Evolutionary conservation across 2,888 invertebrate genomes (phyloP), one percentile per base, ranked within the genome.

Genomic region (Globia sparganii): DNA sequence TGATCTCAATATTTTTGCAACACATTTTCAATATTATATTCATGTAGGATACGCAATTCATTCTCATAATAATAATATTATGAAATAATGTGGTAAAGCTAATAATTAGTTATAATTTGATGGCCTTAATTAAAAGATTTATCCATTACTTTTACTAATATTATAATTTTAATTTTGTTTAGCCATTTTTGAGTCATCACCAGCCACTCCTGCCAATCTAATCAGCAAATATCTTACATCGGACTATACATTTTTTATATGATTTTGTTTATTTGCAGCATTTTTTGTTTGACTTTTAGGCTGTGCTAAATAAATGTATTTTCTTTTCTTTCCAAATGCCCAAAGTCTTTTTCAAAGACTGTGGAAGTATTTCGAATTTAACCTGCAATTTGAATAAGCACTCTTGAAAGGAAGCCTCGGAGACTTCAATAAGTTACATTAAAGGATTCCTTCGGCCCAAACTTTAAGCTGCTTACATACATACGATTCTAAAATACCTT

Each of bases 11-110:
- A 58, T 61, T 74, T 74, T 75, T 21, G 61, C 59, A 58, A 66
- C 62, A 69, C n/a, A 64, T 78, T 78, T 69, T 84, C 43, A n/a
- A 46, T 72, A 53, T 80, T 67, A 56, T 56, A 69, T 18, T 68
- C 59, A 49, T 56, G 31, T 18, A 34, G 8, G 6, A 69, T 53
- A 58, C 25, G 58, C 13, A 25, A 46, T 25, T 49, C 3, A 66
- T 67, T 66, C 21, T 67, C 43, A 70, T 70, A 13, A 66, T 31
- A 61, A 70, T 70, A 13, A 66, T 31, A 61, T 40, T 58, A 56
- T 59, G 34, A 59, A 59, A 37, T 72, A 61, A 37, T 13, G 9
- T 4, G 59, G 56, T 58, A 43, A 59, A 49, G 1, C 28, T 46
- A 6, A 25, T 28, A 53, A 53, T 72, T 77, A 21, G 21, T 62